phyloP scores from a whole-genome alignment of 2,113 vertebrate species.

The Craseonycteris thonglongyai region DNA sequence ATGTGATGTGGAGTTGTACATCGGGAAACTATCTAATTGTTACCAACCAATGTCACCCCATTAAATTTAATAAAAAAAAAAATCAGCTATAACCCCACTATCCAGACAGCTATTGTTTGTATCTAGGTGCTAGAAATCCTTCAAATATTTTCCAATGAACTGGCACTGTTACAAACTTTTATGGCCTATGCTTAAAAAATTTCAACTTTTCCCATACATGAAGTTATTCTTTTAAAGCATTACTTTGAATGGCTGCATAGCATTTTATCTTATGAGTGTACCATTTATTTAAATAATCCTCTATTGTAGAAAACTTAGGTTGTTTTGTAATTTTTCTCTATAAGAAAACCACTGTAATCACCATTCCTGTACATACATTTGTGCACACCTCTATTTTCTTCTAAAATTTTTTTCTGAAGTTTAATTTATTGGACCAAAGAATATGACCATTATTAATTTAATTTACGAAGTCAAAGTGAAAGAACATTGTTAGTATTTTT shows the following conservation, averaged over 20 bases:
- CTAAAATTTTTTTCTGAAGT: slow-evolving; percentile 18
- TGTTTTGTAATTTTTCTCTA: slow-evolving; percentile 26
- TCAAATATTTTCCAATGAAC: slow-evolving; percentile 8
- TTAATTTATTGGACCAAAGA: not conserved
- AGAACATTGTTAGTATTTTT: not conserved
- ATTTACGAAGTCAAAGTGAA: not conserved
- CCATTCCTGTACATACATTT: not conserved
- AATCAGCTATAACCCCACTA: not conserved
- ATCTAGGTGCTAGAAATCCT: not conserved
- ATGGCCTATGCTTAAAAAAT: not conserved
- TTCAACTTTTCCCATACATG: not conserved
- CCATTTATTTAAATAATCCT: not conserved
- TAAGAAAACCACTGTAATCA: not conserved
- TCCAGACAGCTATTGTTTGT: not conserved
- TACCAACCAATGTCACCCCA: too few relatives aligned
- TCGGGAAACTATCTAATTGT: too few relatives aligned
- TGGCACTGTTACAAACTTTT: not conserved
- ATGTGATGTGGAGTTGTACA: too few relatives aligned
- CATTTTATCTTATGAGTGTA: not conserved
- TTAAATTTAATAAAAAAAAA: too few relatives aligned
- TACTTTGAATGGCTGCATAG: not conserved
- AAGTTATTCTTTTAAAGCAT: not conserved
- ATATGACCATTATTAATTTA: slow-evolving; percentile 7
- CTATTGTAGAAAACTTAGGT: not conserved
- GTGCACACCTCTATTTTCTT: not conserved